These are phyloP conservation scores for Gymnocheta viridis DNA, from an alignment of 2,888 invertebrate species.

Conservation along the genomic window DNA sequence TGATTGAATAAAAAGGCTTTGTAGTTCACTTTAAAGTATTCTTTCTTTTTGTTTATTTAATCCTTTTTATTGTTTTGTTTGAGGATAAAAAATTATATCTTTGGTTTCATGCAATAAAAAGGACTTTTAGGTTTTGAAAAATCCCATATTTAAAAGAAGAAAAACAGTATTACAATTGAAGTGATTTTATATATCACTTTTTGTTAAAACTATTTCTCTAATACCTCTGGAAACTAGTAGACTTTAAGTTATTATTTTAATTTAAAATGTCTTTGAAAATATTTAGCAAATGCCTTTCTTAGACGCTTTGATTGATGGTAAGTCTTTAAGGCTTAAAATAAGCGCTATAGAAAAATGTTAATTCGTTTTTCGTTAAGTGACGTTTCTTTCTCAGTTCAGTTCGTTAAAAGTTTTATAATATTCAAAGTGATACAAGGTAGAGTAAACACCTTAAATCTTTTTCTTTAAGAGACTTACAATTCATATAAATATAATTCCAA, in stretches of 20 bases:
- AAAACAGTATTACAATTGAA: too few relatives aligned
- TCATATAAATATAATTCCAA: neutral
- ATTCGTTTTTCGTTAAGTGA: neutral
- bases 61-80: too few relatives aligned
- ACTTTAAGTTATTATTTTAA: neutral
- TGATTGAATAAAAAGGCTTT: too few relatives aligned
- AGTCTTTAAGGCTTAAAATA: neutral
- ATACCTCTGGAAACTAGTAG: neutral
- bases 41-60: too few relatives aligned
- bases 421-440: neutral
- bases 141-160: too few relatives aligned
- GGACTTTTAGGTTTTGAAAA: too few relatives aligned
- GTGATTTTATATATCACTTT: too few relatives aligned
- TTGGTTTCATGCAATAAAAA: too few relatives aligned
- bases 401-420: neutral
- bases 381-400: neutral
- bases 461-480: neutral
- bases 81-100: too few relatives aligned
- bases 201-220: too few relatives aligned
- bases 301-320: constrained; percentile 1
- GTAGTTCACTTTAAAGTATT: too few relatives aligned
- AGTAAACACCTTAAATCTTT: neutral
- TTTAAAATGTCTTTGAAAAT: neutral
- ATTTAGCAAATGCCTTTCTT: neutral
- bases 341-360: neutral